Conservation (phyloP, 2,113 vertebrate species). For the Passer domesticus region DNA sequence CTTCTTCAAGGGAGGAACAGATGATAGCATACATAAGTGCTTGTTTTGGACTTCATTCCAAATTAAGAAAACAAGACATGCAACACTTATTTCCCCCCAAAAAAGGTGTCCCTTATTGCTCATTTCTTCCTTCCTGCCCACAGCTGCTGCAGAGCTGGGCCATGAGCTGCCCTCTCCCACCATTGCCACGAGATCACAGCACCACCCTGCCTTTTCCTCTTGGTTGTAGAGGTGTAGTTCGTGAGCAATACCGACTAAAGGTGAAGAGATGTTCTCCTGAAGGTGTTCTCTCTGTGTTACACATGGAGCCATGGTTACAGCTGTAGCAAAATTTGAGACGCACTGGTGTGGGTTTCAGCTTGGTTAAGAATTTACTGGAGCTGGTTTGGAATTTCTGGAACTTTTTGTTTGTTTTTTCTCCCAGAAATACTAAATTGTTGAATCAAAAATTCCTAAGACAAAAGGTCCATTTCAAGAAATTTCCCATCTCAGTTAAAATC, state of each 20-base stretch:
- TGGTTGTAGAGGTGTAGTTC: not conserved
- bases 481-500: not conserved
- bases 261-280: not conserved
- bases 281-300: not conserved
- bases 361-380: not conserved
- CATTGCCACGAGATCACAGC: fast-evolving
- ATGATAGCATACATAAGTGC: not conserved
- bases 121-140: not conserved
- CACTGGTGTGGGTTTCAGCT: not conserved
- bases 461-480: not conserved
- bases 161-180: fast-evolving
- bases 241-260: not conserved
- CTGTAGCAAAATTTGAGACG: not conserved
- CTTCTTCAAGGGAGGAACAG: not conserved
- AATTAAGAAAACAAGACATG: not conserved
- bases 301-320: not conserved
- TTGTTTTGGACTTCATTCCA: not conserved
- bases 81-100: not conserved
- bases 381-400: not conserved
- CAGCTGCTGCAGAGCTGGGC: not conserved
- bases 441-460: not conserved
- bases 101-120: not conserved
- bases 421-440: not conserved
- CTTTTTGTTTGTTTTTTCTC: not conserved
- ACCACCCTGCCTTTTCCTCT: not conserved